Percentiles rank a stretch among this genome's conserved stretches.
Conservation (phyloP, 2,888 invertebrate species). For the Torymus auratus region DNA sequence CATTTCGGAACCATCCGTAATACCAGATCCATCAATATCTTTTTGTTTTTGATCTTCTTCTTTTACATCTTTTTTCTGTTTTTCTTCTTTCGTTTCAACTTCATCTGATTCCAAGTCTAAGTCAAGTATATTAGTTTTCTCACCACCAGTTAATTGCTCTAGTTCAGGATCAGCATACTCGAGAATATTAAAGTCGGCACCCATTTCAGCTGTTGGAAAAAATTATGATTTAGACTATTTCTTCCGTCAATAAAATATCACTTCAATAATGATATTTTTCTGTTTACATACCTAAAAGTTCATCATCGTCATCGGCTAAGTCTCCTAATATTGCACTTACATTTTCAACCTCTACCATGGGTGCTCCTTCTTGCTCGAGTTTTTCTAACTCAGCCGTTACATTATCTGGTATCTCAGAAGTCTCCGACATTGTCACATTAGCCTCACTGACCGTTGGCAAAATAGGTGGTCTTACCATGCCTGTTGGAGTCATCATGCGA, state of each 20-base stretch:
- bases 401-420: conserved; percentile 82
- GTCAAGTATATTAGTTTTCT: conserved; percentile 91
- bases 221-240: conserved; percentile 27
- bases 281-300: conserved; percentile 80
- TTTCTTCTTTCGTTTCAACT: conserved; percentile 82
- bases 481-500: conserved; percentile 68
- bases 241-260: not conserved
- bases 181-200: conserved; percentile 95
- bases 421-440: conserved; percentile 71
- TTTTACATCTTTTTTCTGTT: conserved; percentile 75
- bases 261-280: conserved; percentile 1
- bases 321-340: conserved; percentile 88
- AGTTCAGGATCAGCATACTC: conserved; percentile 97
- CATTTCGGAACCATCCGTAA: conserved; percentile 64
- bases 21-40: conserved; percentile 61
- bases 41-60: conserved; percentile 69
- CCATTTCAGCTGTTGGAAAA: conserved; percentile 85
- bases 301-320: conserved; percentile 91
- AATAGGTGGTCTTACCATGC: conserved; percentile 69
- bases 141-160: conserved; percentile 87
- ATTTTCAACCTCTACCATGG: conserved; percentile 80
- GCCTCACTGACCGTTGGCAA: conserved; percentile 68
- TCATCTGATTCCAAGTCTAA: conserved; percentile 89
- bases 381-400: conserved; percentile 84
- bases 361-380: conserved; percentile 83